These are phyloP conservation scores for Leptothorax acervorum DNA, from an alignment of 2,888 invertebrate genomes.

Conservation along the genomic window DNA sequence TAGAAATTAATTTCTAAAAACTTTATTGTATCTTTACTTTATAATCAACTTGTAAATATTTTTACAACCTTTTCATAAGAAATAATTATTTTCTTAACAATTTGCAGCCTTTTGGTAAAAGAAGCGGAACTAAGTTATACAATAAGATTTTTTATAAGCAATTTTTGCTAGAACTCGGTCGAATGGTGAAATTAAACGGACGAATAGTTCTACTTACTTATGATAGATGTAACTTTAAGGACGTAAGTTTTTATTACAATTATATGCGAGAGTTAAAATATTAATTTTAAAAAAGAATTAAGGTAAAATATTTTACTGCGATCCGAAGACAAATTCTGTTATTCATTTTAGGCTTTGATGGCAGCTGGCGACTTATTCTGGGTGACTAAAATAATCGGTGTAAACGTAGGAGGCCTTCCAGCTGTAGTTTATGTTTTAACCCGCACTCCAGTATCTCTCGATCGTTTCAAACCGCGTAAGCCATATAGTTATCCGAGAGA, in stretches of 20 bases:
- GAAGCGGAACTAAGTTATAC: constrained; percentile 86
- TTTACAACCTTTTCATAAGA: background rate
- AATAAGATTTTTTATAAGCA: constrained; percentile 87
- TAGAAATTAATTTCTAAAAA: constrained; percentile 37
- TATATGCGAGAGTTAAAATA: background rate
- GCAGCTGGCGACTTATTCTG: constrained; percentile 72
- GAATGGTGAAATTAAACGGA: constrained; percentile 86
- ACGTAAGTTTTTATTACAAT: constrained; percentile 65
- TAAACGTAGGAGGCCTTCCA: constrained; percentile 79
- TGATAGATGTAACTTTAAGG: constrained; percentile 80
- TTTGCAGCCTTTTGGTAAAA: constrained; percentile 87
- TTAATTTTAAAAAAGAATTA: background rate
- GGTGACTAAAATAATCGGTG: constrained; percentile 76
- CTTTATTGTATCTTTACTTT: background rate
- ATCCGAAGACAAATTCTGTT: background rate
- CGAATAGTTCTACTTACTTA: constrained; percentile 86
- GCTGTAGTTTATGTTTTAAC: constrained; percentile 80
- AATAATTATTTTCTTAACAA: constrained; percentile 6
- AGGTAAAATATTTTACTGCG: background rate
- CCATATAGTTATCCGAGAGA: background rate
- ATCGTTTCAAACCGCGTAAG: constrained; percentile 58
- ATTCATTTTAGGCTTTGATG: constrained; percentile 72
- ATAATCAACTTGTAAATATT: background rate
- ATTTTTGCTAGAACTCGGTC: constrained; percentile 86
- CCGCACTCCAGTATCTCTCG: constrained; percentile 70